Percentiles rank a stretch among this genome's conserved stretches.
phyloP scores from a whole-genome alignment of 2,113 vertebrate genomes.

The Dicerorhinus sumatrensis region DNA sequence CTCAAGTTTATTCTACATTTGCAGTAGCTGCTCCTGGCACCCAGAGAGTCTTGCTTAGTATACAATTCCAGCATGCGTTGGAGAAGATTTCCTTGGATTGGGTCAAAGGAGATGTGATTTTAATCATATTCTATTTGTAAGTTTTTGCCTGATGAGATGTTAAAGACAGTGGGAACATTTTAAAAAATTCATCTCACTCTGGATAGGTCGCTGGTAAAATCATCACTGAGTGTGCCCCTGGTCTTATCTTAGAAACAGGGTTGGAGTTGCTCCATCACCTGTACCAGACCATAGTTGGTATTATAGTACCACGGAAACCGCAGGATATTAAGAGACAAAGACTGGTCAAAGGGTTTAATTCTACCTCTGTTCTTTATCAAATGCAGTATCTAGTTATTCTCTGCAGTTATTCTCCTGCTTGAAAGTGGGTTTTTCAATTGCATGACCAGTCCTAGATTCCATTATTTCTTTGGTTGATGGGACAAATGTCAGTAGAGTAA shows the following conservation, averaged over 20 bases:
- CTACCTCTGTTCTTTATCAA: background rate
- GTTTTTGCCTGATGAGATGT: constrained; percentile 40
- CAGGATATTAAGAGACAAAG: background rate
- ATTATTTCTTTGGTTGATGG: background rate
- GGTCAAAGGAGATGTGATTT: background rate
- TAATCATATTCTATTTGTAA: constrained; percentile 56
- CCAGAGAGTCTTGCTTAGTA: background rate
- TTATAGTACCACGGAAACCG: background rate
- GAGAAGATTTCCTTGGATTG: background rate
- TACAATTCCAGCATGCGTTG: background rate
- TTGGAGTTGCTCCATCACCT: background rate
- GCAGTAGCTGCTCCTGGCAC: constrained; percentile 57
- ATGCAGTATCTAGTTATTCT: background rate
- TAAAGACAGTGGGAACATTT: background rate
- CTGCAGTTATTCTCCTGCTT: background rate
- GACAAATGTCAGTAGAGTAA: background rate
- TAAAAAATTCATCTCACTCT: background rate
- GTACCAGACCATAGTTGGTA: background rate
- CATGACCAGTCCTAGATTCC: no score
- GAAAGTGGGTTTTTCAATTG: background rate
- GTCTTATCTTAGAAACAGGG: background rate
- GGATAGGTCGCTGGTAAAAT: background rate
- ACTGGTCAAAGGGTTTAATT: background rate
- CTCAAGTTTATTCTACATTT: constrained; percentile 83
- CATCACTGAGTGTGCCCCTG: background rate